A percentile compares a stretch with the other conserved stretches of the same genome.
These are phyloP conservation scores for Heliconius nattereri DNA, from an alignment of 1,140 invertebrate genomes.

Conservation along the genomic window DNA sequence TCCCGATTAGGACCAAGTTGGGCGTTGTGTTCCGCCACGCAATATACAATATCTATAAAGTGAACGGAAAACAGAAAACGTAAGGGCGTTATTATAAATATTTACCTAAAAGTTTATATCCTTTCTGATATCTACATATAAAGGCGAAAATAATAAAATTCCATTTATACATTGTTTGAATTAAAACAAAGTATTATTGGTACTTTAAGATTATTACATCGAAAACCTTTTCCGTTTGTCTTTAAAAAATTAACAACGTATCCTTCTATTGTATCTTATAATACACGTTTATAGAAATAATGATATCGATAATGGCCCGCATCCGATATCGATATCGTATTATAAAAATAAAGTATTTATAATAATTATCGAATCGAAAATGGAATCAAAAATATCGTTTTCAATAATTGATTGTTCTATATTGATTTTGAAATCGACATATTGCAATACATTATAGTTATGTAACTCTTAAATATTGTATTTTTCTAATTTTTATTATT, in stretches of 20 bases:
- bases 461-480: background rate
- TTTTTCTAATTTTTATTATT: no score
- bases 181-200: background rate
- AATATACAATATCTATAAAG: background rate
- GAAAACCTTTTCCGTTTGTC: background rate
- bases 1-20: background rate
- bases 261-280: background rate
- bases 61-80: background rate
- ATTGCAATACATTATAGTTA: background rate
- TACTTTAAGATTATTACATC: background rate
- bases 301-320: background rate
- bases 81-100: background rate
- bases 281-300: background rate
- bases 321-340: background rate
- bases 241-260: slow-evolving; percentile 7
- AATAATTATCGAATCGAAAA: background rate
- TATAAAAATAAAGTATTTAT: background rate
- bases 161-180: background rate
- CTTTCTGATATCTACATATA: background rate
- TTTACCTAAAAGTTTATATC: no score
- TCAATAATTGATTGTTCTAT: background rate
- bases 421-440: background rate
- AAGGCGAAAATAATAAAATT: background rate
- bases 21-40: background rate
- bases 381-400: background rate